Conservation (phyloP, 2,113 vertebrate species). For the Eolophus roseicapilla region DNA sequence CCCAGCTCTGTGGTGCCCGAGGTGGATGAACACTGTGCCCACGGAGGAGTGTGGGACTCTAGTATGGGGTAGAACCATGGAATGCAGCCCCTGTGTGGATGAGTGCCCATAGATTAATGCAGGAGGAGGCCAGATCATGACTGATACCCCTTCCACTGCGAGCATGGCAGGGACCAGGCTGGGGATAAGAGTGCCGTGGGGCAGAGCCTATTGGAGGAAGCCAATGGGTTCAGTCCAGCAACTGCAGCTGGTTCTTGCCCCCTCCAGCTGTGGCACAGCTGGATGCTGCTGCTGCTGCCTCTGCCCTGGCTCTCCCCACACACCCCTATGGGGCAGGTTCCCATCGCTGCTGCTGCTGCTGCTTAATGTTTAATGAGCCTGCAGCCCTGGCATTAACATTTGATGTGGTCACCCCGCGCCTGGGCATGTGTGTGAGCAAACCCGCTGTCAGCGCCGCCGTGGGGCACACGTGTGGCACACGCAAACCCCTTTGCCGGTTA, state of each 20-base stretch:
- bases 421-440: neutral
- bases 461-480: neutral
- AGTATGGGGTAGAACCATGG: rapidly evolving
- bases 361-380: conserved; percentile 86
- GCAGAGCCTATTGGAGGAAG: neutral
- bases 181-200: neutral
- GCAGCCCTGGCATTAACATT: conserved; percentile 83
- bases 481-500: neutral
- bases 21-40: neutral
- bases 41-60: neutral
- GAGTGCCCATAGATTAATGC: neutral
- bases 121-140: neutral
- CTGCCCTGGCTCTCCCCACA: neutral
- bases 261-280: neutral
- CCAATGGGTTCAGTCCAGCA: rapidly evolving
- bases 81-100: neutral
- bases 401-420: conserved; percentile 54
- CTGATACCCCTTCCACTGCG: rapidly evolving
- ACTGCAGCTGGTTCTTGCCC: neutral
- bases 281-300: neutral
- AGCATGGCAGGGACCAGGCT: neutral
- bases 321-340: conserved; percentile 1
- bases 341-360: conserved; percentile 35
- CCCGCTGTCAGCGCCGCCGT: neutral
- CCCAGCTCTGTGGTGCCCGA: rapidly evolving